phyloP scores from a whole-genome alignment of 2,888 invertebrate species.

The Ophioninae sp. region DNA sequence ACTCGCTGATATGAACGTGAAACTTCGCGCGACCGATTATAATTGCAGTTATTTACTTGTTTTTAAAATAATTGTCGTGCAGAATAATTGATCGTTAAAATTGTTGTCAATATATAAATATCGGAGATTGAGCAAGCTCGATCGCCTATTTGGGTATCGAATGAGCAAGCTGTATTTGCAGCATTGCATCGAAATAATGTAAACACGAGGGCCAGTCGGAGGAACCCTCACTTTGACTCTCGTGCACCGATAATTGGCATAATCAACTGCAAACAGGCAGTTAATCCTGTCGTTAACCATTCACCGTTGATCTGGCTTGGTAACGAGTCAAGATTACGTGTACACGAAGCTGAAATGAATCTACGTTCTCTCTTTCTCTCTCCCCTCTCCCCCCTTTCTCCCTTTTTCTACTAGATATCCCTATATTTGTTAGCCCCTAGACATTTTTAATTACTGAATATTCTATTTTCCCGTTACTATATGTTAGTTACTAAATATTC shows the following conservation, averaged over 20 bases:
- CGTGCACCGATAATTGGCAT: slow-evolving; percentile 68
- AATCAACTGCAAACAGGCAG: slow-evolving; percentile 69
- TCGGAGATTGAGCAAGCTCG: background rate
- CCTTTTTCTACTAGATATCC: background rate
- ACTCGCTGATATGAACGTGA: background rate
- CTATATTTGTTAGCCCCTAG: background rate
- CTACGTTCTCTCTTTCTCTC: slow-evolving; percentile 4
- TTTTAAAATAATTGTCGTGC: background rate
- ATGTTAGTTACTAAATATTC: too few species aligned
- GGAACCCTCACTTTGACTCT: slow-evolving; percentile 35
- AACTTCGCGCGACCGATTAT: background rate
- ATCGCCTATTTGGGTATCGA: slow-evolving; percentile 6
- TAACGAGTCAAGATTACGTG: slow-evolving; percentile 63
- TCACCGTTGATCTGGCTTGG: slow-evolving; percentile 58
- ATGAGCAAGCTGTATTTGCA: slow-evolving; percentile 5
- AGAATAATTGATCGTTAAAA: background rate
- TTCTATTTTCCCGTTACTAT: too few species aligned
- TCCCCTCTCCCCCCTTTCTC: background rate
- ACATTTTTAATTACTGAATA: too few species aligned
- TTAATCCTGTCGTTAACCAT: slow-evolving; percentile 69
- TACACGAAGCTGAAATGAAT: slow-evolving; percentile 29
- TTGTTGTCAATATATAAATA: slow-evolving; percentile 10
- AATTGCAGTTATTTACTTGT: background rate
- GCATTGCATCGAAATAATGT: slow-evolving; percentile 33
- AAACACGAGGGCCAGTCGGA: slow-evolving; percentile 34